Evolutionary conservation across 2,797 vertebrate genomes (phyloP), one percentile per base, ranked within the genome.

Genomic region (Xenops minutus): DNA sequence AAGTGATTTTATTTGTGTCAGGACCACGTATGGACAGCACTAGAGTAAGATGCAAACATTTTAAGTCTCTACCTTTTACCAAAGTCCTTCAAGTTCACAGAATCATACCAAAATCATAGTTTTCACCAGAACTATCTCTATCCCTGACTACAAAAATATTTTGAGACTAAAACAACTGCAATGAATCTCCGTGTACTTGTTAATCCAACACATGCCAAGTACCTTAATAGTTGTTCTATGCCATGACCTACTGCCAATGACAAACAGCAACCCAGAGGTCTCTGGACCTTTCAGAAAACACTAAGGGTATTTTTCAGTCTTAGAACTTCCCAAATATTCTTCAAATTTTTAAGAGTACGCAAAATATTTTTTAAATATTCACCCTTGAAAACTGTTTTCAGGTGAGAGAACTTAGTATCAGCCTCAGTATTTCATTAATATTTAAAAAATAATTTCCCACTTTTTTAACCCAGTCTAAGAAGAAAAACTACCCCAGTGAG

Each of bases 1-100:
- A 95, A 83, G 27, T n/a, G 49, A 95, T 75, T 90, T 81, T 27
- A 89, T 21, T 89, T 79, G 46, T 55, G 76, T 91, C 73, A 95
- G 94, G 86, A 93, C 52, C 0, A 0, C 91, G 71, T 36, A 88
- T 15, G 80, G 93, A 91, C 56, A 91, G 78, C 59, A 73, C 62
- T 54, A 92, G 77, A 88, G 30, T 30, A 84, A 61, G 74, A 93
- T 8, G 30, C 24, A 82, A 37, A 64, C 10, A 84, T 19, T 85
- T 7, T n/a, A 88, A 61, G 41, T 41, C 39, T 75, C 29, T 24
- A 8, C 21, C 55, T 79, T 80, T 74, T 30, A 74, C 3, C 22
- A 7, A 55, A 71, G 30, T 36, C 76, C 71, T 63, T 56, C 24
- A 93, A 87, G 49, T 52, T 73, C 30, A 48, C 34, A 49, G 34